Conservation (phyloP, 2,888 invertebrate genomes). For the Nemurella pictetii region DNA sequence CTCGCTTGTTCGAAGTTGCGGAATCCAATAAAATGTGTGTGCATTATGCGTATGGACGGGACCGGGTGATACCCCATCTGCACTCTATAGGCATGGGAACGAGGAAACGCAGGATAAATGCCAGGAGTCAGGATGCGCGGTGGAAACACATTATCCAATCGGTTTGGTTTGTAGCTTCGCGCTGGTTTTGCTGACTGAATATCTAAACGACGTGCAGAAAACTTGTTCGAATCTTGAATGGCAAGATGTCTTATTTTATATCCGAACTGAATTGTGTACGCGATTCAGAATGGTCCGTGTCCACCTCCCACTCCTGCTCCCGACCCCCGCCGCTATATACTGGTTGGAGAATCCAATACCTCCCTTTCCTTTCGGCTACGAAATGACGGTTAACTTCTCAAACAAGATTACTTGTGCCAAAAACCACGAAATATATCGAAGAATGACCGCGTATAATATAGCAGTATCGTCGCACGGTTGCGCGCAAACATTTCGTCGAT, state of each 20-base stretch:
- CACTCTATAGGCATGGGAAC: not conserved
- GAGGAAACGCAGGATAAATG: not conserved
- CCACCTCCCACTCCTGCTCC: not conserved
- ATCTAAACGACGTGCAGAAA: conserved; percentile 25
- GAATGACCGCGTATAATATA: not conserved
- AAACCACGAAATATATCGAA: conserved; percentile 5
- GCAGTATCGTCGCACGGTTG: not conserved
- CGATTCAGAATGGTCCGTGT: not conserved
- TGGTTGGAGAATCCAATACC: not conserved
- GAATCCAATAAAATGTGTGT: conserved; percentile 25
- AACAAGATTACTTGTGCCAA: conserved; percentile 20
- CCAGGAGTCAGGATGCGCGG: not conserved
- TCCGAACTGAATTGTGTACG: conserved; percentile 10
- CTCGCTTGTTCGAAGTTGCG: conserved; percentile 20
- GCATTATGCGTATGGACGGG: not conserved
- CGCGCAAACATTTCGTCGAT: not conserved
- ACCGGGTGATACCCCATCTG: not conserved
- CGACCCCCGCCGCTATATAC: not conserved
- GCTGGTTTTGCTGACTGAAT: conserved; percentile 28
- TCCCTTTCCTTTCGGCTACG: not conserved
- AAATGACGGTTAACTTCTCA: conserved; percentile 11
- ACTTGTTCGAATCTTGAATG: conserved; percentile 30
- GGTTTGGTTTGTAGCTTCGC: conserved; percentile 18
- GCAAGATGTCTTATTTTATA: conserved; percentile 26
- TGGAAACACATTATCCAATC: conserved; percentile 28